Percentiles rank a stretch among this genome's conserved stretches.
phyloP scores from a whole-genome alignment of 2,113 vertebrate genomes.

The Carassius gibelio region DNA sequence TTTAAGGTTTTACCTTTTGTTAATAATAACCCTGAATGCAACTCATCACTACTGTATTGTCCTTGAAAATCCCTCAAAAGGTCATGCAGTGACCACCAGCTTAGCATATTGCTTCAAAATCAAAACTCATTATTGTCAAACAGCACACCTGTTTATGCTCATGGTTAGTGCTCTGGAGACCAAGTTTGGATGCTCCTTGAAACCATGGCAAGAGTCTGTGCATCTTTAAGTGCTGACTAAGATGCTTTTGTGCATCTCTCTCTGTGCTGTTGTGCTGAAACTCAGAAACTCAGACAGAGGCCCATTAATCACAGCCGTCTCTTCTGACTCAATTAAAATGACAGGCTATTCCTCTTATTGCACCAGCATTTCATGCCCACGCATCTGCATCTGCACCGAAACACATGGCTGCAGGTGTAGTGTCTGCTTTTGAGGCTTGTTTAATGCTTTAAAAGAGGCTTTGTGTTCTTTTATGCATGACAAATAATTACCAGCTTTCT shows the following conservation, averaged over 20 bases:
- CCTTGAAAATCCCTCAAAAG: background rate
- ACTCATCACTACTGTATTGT: background rate
- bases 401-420: constrained; percentile 35
- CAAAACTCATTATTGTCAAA: background rate
- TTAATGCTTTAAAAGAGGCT: background rate
- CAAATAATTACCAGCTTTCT: constrained; percentile 12
- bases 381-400: constrained; percentile 48
- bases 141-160: background rate
- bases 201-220: constrained; percentile 24
- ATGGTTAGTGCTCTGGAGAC: background rate
- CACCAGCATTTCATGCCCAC: constrained; percentile 53
- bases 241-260: constrained; percentile 60
- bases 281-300: constrained; percentile 56
- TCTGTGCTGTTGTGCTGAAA: constrained; percentile 45
- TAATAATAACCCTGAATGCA: background rate
- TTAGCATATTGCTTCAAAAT: background rate
- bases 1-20: background rate
- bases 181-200: background rate
- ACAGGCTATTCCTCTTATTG: constrained; percentile 67
- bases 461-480: background rate
- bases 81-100: background rate
- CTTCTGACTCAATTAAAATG: constrained; percentile 66
- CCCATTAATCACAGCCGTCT: constrained; percentile 69
- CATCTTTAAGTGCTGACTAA: constrained; percentile 53
- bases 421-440: background rate